Conservation (phyloP, 1,140 invertebrate genomes). For the Artemia franciscana region DNA sequence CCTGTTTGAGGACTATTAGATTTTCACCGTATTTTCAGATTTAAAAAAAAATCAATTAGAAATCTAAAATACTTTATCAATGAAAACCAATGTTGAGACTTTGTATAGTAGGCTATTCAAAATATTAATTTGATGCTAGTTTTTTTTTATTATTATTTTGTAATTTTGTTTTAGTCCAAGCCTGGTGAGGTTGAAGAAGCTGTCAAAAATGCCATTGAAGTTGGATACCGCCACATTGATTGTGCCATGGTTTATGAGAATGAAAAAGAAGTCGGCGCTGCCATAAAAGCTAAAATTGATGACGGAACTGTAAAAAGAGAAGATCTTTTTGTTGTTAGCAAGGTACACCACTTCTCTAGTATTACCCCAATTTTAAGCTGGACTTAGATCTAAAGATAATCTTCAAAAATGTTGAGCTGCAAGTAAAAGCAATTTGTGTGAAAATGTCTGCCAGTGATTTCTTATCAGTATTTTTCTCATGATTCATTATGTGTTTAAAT, state of each 20-base stretch:
- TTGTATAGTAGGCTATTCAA: conserved; percentile 10
- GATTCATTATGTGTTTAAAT: no score
- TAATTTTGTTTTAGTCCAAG: conserved; percentile 29
- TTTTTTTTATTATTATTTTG: conserved; percentile 1
- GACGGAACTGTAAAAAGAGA: conserved; percentile 42
- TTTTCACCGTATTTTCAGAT: not conserved
- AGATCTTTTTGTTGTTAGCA: conserved; percentile 22
- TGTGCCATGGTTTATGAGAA: conserved; percentile 58
- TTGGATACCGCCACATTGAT: conserved; percentile 59
- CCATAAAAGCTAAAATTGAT: conserved; percentile 39
- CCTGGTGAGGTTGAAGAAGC: conserved; percentile 43
- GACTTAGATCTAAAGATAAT: no score
- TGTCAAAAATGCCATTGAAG: conserved; percentile 45
- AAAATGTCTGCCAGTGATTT: no score
- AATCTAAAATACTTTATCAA: not conserved
- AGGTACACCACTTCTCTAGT: conserved; percentile 20
- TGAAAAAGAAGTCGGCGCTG: conserved; percentile 58
- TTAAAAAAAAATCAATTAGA: not conserved
- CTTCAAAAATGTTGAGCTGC: no score
- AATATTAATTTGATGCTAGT: conserved; percentile 5
- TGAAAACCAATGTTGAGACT: not conserved
- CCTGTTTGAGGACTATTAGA: not conserved
- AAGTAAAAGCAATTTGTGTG: no score
- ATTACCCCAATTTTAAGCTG: not conserved
- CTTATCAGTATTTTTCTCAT: no score